These are phyloP conservation scores for Papilio dardanus DNA, from an alignment of 1,140 invertebrate genomes.

Conservation along the genomic window DNA sequence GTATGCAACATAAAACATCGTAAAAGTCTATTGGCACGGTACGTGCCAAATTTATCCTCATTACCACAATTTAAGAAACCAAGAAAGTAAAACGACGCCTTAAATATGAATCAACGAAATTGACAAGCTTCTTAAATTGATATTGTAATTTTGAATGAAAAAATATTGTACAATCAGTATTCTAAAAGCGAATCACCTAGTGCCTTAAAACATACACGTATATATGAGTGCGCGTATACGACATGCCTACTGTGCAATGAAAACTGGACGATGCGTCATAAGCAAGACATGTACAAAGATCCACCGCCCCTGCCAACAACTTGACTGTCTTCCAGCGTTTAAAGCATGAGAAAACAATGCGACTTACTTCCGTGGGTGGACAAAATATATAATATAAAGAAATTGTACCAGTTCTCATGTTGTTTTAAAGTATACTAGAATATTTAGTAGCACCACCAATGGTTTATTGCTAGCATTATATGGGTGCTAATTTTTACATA, in stretches of 20 bases:
- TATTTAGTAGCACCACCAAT: slow-evolving; percentile 53
- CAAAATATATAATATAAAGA: neutral
- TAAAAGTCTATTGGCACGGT: no score
- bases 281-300: slow-evolving; percentile 25
- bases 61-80: no score
- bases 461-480: slow-evolving; percentile 65
- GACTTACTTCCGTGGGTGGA: neutral
- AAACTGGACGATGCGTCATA: slow-evolving; percentile 31
- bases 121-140: slow-evolving; percentile 1
- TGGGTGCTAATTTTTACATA: slow-evolving; percentile 63
- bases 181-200: slow-evolving; percentile 32
- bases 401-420: slow-evolving; percentile 35
- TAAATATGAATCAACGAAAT: no score
- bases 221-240: neutral
- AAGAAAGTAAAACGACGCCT: neutral
- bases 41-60: no score
- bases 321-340: slow-evolving; percentile 73
- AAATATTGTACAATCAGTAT: neutral
- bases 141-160: neutral
- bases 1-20: no score
- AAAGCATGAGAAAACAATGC: slow-evolving; percentile 55
- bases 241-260: slow-evolving; percentile 10
- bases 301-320: slow-evolving; percentile 45
- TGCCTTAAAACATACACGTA: slow-evolving; percentile 29
- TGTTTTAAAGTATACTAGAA: slow-evolving; percentile 41